These are phyloP conservation scores for Candidula unifasciata DNA, from an alignment of 2,888 invertebrate species.

Conservation along the genomic window DNA sequence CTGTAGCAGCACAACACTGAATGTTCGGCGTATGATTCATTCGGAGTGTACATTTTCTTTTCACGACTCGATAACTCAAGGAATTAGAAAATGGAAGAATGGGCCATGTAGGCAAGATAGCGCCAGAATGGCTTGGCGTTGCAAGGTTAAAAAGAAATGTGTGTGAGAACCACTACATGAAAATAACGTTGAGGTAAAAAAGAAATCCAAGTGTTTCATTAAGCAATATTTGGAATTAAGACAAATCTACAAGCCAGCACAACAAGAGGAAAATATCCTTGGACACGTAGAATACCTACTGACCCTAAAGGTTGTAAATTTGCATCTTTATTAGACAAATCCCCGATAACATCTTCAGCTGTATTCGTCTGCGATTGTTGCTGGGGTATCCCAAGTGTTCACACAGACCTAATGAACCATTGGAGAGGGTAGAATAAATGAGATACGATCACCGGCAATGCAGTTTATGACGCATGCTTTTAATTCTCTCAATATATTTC, in stretches of 20 bases:
- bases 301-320: conserved; percentile 10
- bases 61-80: too few relatives aligned
- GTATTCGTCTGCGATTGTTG: conserved; percentile 30
- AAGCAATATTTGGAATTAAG: neutral
- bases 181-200: neutral
- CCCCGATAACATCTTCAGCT: conserved; percentile 22
- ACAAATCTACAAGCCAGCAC: neutral
- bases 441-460: conserved; percentile 26
- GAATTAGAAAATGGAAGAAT: too few relatives aligned
- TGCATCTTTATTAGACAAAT: conserved; percentile 38
- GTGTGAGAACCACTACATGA: neutral
- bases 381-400: neutral
- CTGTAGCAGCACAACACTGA: neutral
- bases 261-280: neutral
- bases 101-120: neutral
- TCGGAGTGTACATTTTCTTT: too few relatives aligned
- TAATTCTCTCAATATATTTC: conserved; percentile 41
- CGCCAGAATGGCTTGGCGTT: neutral
- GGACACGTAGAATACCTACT: conserved; percentile 11
- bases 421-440: conserved; percentile 30
- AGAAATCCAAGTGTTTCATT: neutral
- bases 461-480: conserved; percentile 34
- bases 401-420: conserved; percentile 19
- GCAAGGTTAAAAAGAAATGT: neutral
- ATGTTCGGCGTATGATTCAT: too few relatives aligned